These are phyloP conservation scores for Cyclura pinguis DNA, from an alignment of 2,797 vertebrate genomes.

Conservation along the genomic window DNA sequence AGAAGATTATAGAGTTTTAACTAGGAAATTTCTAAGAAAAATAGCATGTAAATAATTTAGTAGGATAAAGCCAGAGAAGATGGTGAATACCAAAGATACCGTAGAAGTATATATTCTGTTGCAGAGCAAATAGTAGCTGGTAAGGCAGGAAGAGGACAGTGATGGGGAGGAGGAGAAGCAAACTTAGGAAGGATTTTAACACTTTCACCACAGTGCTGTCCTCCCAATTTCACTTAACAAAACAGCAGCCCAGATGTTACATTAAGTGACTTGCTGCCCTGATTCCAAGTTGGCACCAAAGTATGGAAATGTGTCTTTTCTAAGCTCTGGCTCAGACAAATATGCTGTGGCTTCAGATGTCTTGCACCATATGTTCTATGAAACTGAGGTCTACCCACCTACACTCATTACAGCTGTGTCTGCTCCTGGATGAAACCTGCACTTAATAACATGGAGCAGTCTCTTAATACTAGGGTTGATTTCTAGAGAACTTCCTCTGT, in stretches of 20 bases:
- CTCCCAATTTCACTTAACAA: background rate
- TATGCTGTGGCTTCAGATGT: background rate
- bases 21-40: background rate
- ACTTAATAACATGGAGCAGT: slow-evolving; percentile 4
- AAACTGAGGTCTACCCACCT: background rate
- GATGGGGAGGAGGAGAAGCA: background rate
- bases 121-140: background rate
- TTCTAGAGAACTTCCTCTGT: background rate
- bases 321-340: background rate
- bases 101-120: background rate
- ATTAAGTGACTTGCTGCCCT: background rate
- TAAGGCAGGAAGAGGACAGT: background rate
- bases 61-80: background rate
- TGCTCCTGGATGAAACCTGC: background rate
- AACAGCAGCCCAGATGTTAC: background rate
- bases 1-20: background rate
- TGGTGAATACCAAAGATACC: background rate
- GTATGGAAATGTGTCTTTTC: background rate
- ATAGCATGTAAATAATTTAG: background rate
- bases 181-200: background rate
- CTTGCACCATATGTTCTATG: background rate
- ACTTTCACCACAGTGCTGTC: background rate
- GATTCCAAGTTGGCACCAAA: no score
- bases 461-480: background rate
- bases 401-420: background rate